phyloP scores from a whole-genome alignment of 2,113 vertebrate genomes.

The Atlantisia rogersi region DNA sequence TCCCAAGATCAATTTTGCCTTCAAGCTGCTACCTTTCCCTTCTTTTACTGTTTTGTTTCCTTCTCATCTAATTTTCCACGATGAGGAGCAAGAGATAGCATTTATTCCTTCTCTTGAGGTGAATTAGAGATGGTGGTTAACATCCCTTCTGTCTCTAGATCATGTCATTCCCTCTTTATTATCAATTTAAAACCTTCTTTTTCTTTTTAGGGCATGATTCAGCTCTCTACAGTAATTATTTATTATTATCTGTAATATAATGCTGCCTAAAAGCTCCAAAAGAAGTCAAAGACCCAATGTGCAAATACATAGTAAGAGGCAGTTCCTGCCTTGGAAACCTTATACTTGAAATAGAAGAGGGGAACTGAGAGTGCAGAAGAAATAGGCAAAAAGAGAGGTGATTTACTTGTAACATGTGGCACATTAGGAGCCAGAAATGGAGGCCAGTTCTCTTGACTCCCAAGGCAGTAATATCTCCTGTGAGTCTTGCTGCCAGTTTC shows the following conservation, averaged over 20 bases:
- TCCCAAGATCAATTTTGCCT: background rate
- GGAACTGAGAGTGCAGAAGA: conserved; percentile 27
- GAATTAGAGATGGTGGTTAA: conserved; percentile 48
- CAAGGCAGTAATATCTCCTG: background rate
- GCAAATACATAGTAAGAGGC: conserved; percentile 23
- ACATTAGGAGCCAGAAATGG: conserved; percentile 30
- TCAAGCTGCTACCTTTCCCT: background rate
- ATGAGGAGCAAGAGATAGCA: background rate
- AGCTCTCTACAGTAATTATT: conserved; percentile 63
- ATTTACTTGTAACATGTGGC: conserved; percentile 1
- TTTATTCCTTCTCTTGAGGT: conserved; percentile 53
- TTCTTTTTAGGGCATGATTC: conserved; percentile 41
- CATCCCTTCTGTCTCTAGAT: conserved; percentile 19
- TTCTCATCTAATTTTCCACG: conserved; percentile 30
- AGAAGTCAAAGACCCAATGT: conserved; percentile 38
- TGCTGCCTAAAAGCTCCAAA: conserved; percentile 62
- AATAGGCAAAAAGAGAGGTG: conserved; percentile 28
- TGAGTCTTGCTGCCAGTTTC: background rate
- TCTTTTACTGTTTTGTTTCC: conserved; percentile 18
- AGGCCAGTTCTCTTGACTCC: background rate
- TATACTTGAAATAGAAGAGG: background rate
- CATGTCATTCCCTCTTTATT: conserved; percentile 46
- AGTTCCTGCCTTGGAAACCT: conserved; percentile 13
- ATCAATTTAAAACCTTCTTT: conserved; percentile 32
- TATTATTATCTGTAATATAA: conserved; percentile 62